phyloP scores from a whole-genome alignment of 2,888 invertebrate genomes.

The Tenthredo livida region DNA sequence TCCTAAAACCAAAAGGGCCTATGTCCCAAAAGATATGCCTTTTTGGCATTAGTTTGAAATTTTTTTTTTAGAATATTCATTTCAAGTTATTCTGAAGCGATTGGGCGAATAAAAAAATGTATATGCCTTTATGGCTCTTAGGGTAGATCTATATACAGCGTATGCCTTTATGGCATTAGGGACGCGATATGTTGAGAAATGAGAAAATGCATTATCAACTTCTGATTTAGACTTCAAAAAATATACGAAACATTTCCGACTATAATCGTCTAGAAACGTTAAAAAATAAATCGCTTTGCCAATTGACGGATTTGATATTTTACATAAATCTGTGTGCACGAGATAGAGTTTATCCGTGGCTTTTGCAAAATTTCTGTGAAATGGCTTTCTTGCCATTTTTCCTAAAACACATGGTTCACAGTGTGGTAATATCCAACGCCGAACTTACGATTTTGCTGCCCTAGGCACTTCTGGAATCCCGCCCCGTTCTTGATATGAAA shows the following conservation, averaged over 20 bases:
- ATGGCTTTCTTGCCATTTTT: conserved; percentile 57
- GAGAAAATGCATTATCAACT: conserved; percentile 58
- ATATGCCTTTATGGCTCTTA: too few species aligned
- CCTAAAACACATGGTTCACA: conserved; percentile 59
- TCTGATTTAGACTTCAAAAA: conserved; percentile 61
- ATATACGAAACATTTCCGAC: conserved; percentile 60
- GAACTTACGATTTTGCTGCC: too few species aligned
- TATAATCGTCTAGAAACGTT: conserved; percentile 72
- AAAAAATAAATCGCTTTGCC: conserved; percentile 71
- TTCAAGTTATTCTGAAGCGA: too few species aligned
- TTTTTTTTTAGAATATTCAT: too few species aligned
- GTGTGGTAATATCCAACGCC: not conserved
- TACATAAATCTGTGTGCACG: conserved; percentile 72
- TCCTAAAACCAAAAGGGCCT: too few species aligned
- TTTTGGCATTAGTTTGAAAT: too few species aligned
- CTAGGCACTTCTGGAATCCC: too few species aligned
- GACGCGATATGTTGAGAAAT: conserved; percentile 57
- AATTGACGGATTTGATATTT: conserved; percentile 69
- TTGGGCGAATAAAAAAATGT: too few species aligned
- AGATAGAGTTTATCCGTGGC: conserved; percentile 64
- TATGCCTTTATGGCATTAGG: too few species aligned
- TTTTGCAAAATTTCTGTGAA: conserved; percentile 57
- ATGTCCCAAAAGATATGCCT: too few species aligned
- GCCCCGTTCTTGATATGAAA: too few species aligned
- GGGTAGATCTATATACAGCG: too few species aligned